A percentile compares a stretch with the other conserved stretches of the same genome.
Conservation (phyloP, 2,888 invertebrate genomes). For the Osedax fenrisi region DNA sequence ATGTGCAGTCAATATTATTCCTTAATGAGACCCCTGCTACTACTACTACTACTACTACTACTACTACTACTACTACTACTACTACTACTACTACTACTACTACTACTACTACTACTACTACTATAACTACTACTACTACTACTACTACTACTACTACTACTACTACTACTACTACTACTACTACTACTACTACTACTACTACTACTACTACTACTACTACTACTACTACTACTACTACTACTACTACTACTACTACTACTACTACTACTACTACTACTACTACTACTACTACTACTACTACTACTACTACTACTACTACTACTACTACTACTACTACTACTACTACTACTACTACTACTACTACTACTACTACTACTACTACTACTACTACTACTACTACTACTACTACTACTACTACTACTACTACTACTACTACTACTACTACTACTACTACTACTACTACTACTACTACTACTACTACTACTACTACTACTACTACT, state of each 20-base stretch:
- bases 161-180: not conserved
- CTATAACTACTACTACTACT: not conserved
- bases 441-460: not conserved
- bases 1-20: too few species aligned
- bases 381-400: not conserved
- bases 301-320: not conserved
- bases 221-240: not conserved
- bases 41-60: not conserved
- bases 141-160: constrained; percentile 2
- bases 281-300: constrained; percentile 2
- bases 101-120: not conserved
- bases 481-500: not conserved
- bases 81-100: too few species aligned
- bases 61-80: too few species aligned
- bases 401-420: not conserved
- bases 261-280: not conserved
- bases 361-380: not conserved
- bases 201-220: not conserved
- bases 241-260: constrained; percentile 2
- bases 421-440: not conserved
- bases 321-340: constrained; percentile 2
- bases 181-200: too few species aligned
- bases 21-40: too few species aligned
- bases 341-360: not conserved
- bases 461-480: not conserved